Evolutionary conservation across 2,888 invertebrate species (phyloP).

Genomic region (Philonicus albiceps): DNA sequence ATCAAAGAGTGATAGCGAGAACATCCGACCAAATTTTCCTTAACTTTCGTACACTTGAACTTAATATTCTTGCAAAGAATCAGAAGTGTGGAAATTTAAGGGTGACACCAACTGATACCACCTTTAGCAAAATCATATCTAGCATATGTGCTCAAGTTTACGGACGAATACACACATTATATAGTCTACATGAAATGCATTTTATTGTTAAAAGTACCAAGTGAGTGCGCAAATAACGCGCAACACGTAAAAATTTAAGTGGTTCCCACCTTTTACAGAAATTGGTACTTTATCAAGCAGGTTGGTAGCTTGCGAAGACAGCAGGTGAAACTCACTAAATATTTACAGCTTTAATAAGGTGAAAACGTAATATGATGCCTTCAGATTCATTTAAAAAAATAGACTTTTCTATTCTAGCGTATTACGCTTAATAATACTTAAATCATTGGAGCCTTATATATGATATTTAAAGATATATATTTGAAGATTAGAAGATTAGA

Average conservation of each 20-base stretch:
- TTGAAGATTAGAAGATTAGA: no score
- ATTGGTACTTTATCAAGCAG: not conserved
- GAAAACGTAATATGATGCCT: not conserved
- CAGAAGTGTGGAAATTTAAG: not conserved
- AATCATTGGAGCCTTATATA: not conserved
- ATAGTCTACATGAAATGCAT: not conserved
- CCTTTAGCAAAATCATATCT: not conserved
- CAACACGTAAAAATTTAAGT: not conserved
- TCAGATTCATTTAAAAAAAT: not conserved
- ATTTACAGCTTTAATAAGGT: not conserved
- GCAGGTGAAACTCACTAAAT: not conserved
- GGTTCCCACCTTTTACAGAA: not conserved
- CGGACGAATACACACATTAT: not conserved
- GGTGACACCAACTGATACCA: not conserved
- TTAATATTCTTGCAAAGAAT: not conserved
- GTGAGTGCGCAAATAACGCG: not conserved
- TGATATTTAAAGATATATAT: not conserved
- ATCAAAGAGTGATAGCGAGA: not conserved
- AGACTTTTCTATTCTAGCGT: not conserved
- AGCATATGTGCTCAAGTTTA: not conserved
- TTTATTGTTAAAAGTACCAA: not conserved
- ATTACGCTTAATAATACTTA: not conserved
- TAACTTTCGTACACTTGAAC: not conserved
- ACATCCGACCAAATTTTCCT: not conserved
- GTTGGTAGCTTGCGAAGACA: not conserved